Evolutionary conservation across 2,113 vertebrate genomes (phyloP), one percentile per base, ranked within the genome.

Genomic region (Myrmecophaga tridactyla): DNA sequence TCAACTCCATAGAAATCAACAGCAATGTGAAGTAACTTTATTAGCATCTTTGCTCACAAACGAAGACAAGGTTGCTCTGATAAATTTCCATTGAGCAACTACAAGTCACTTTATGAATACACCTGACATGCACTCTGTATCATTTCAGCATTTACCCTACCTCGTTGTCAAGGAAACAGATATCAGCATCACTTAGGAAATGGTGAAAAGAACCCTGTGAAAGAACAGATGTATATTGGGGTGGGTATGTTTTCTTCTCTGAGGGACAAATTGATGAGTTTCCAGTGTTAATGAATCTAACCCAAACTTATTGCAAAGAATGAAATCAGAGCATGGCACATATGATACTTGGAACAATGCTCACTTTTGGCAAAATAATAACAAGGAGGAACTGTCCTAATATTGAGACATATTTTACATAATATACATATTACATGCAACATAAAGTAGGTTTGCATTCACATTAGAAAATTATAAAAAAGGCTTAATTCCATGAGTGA

Each of bases 101-200:
- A 89, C 75, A 65, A 48, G 65, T 84, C 86, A 58, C 56, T 86
- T 84, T 89, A 56, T 70, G 83, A 92, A 86, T 91, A 89, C 53
- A 91, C 41, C 83, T 78, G 73, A 83, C 78, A 18, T 51, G 36
- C 3, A 46, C 72, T 86, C 29, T 11, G 41, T 78, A 73, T 92
- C 77, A 51, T 75, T 92, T 92, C 90, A 91, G 85, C 1, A 8
- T 21, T 96, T 86, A 91, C 21, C 46, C 53, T 82, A 60, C 69
- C 93, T 86, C 76, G 92, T 93, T 94, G 96, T 95, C 96, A 97
- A 95, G 95, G 96, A 96, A 97, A 96, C 94, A 92, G 96, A 69
- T 67, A 90, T 41, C 63, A 83, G 77, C 51, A 75, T 92, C 86
- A 70, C 89, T 89, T 73, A 65, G 88, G 43, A 80, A 83, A 70